Evolutionary conservation across 2,888 invertebrate genomes (phyloP), one percentile per base, ranked within the genome.

Genomic region (Ypsolopha sequella): DNA sequence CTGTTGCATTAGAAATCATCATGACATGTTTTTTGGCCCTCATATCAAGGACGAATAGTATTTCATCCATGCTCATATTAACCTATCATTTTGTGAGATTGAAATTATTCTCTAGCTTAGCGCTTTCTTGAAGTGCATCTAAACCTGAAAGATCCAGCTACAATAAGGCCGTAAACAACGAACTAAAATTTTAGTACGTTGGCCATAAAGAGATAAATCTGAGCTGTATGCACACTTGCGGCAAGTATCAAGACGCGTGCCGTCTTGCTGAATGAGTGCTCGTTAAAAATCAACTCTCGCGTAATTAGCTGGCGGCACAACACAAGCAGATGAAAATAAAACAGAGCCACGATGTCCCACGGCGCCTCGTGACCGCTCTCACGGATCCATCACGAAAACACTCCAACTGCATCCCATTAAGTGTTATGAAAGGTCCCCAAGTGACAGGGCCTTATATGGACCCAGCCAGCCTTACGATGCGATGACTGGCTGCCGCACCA

Each of bases 321-420:
- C 62, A 65, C 65, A 68, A 64, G 58, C 60, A 68, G 68, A 67
- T 67, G 70, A 67, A 77, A 76, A 76, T 72, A 73, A 74, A 74
- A 73, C 68, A 73, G 65, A 67, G 65, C 70, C 43, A 52, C 52
- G 46, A 41, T 71, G 70, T 77, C 73, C 72, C 76, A 73, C 76
- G 79, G 66, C 72, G 64, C 66, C 73, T 76, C 82, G 84, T 85
- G 85, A 84, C 82, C 72, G 55, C 74, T 70, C 74, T 70, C 73
- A 68, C 73, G 73, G 70, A 76, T 75, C 73, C 80, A 79, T 81
- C 84, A 81, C 84, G 81, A 79, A 76, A 73, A 75, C 78, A 76
- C 73, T 75, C 71, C 64, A 65, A 70, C 73, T 70, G 76, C 70
- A 78, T 78, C 76, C 76, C 76, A 76, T 80, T 79, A 77, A 73